Base-by-base conservation (phyloP, 2,797 vertebrate species). In the Buphagus erythrorhynchus region DNA sequence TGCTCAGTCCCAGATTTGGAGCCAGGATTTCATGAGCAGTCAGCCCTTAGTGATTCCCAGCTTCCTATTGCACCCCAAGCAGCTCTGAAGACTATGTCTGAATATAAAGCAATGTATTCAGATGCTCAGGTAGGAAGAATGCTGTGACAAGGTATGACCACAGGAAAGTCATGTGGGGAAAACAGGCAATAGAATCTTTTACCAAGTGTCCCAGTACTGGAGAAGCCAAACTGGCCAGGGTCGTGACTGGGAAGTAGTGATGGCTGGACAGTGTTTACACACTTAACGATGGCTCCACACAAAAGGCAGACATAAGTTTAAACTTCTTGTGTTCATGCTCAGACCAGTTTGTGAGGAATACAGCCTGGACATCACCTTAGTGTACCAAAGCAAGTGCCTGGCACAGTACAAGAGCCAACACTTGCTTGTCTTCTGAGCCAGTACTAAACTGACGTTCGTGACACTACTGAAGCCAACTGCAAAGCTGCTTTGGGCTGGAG, bases 221-320 rank as follows among this genome's bases (percentile, higher is more conserved):
- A 69, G n/a, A 65, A 40, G 20, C 12, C 28, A 79, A 59, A 72
- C 5, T 19, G 14, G 31, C 8, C 25, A 36, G 11, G 5, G 18
- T 42, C 10, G 2, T 28, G 14, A 10, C 62, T 71, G n/a, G n/a
- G 52, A 84, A 85, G 13, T 10, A 3, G 35, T 19, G 48, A 55
- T 9, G 18, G 28, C 24, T 58, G 17, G 25, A 54, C 25, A 48
- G 9, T 3, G 10, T 49, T 80, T 25, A 54, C 11, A 49, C 0
- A 0, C n/a, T 29, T 42, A 84, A 57, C 11, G 20, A 11, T 35
- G 1, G 1, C 16, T 35, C 29, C 35, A 45, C 2, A 6, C 6
- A 69, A 24, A 40, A 11, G 10, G 10, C 3, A 31, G 36, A 35
- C 3, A 0, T 12, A 59, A 88, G 10, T 31, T 9, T 35, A 62